phyloP scores from a whole-genome alignment of 2,797 vertebrate species.

The Euphonia xanthogaster region DNA sequence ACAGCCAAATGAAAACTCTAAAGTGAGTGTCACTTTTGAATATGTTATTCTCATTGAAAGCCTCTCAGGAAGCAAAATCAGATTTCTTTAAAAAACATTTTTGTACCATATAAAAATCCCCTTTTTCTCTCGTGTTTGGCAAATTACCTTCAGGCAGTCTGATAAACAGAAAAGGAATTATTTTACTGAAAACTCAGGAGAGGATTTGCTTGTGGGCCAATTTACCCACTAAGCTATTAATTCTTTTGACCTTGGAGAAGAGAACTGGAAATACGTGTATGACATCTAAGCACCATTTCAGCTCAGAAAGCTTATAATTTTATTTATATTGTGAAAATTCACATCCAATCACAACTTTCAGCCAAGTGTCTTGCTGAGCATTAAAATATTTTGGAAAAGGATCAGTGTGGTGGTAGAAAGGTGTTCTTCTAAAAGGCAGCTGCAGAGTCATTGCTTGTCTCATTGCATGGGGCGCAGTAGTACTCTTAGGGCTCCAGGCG shows the following conservation, averaged over 20 bases:
- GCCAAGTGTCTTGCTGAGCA: neutral
- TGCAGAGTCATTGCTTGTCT: neutral
- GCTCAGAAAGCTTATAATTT: neutral
- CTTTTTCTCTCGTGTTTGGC: neutral
- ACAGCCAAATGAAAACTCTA: neutral
- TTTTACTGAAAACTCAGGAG: neutral
- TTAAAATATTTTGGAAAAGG: neutral
- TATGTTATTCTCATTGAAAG: constrained; percentile 23
- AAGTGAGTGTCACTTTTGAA: neutral
- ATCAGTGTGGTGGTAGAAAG: neutral
- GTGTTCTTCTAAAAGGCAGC: neutral
- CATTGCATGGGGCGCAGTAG: neutral
- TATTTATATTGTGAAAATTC: neutral
- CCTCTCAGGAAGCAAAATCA: neutral
- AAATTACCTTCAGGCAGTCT: neutral
- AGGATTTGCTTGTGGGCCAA: neutral
- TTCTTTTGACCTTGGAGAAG: constrained; percentile 14
- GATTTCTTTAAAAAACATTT: constrained; percentile 26
- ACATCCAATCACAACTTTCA: neutral
- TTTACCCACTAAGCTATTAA: neutral
- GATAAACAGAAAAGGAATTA: neutral
- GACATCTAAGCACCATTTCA: neutral
- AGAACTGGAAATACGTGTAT: neutral
- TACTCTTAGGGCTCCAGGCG: neutral
- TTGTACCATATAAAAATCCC: neutral